Conservation (phyloP, 1,140 invertebrate genomes). For the Mya arenaria region DNA sequence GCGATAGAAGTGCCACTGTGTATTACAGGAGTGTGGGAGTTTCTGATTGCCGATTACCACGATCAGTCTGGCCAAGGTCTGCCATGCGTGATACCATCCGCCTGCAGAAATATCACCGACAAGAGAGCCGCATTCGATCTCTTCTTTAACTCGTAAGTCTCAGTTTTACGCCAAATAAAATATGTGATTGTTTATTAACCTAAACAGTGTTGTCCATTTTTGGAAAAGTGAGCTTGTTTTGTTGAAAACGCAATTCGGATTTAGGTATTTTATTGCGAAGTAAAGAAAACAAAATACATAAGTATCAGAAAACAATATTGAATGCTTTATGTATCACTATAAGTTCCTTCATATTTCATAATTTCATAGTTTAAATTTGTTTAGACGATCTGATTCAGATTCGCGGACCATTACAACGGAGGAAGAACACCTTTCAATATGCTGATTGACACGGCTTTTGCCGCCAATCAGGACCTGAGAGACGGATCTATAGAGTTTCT, state of each 20-base stretch:
- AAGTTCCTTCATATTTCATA: neutral
- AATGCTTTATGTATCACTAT: no score
- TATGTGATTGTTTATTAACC: neutral
- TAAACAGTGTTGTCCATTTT: no score
- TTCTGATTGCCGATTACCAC: constrained; percentile 37
- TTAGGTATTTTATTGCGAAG: no score
- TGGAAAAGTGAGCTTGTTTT: no score
- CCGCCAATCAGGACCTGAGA: constrained; percentile 14
- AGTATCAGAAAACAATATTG: no score
- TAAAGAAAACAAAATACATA: no score
- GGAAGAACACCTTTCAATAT: constrained; percentile 38
- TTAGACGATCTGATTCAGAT: neutral
- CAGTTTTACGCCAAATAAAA: neutral
- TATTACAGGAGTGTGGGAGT: constrained; percentile 44
- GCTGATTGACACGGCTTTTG: constrained; percentile 42
- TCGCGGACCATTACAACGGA: constrained; percentile 38
- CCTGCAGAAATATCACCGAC: constrained; percentile 37
- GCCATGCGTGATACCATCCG: constrained; percentile 35
- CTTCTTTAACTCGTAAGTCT: constrained; percentile 44
- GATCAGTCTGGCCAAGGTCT: constrained; percentile 16
- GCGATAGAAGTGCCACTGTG: no score
- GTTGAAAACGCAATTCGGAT: no score
- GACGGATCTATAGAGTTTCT: constrained; percentile 51
- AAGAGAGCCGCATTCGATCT: constrained; percentile 50
- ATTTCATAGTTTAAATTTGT: neutral